A percentile compares a stretch with the other conserved stretches of the same genome.
Conservation (phyloP, 2,888 invertebrate genomes). For the Patella caerulea region DNA sequence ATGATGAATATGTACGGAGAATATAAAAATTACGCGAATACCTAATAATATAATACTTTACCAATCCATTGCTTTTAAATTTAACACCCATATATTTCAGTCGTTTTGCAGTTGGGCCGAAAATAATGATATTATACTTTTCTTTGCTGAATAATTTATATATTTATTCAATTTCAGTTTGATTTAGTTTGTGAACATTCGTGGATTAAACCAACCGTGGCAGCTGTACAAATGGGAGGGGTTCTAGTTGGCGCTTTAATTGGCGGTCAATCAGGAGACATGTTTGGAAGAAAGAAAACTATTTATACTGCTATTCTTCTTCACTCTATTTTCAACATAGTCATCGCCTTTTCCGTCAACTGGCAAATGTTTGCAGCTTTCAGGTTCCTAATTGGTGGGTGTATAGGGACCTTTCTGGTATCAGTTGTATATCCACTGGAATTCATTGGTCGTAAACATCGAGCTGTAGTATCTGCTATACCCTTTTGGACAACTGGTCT, state of each 20-base stretch:
- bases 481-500: slow-evolving; percentile 23
- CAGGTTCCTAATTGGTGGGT: slow-evolving; percentile 39
- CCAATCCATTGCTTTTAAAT: too few relatives aligned
- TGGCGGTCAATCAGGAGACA: slow-evolving; percentile 45
- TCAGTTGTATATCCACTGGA: slow-evolving; percentile 26
- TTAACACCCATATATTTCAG: too few relatives aligned
- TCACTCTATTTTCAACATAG: slow-evolving; percentile 37
- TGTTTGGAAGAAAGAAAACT: slow-evolving; percentile 47
- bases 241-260: slow-evolving; percentile 46
- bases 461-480: slow-evolving; percentile 15
- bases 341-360: slow-evolving; percentile 42
- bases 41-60: too few relatives aligned
- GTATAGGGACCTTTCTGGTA: slow-evolving; percentile 37
- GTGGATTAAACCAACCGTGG: slow-evolving; percentile 41
- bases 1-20: too few relatives aligned
- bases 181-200: slow-evolving; percentile 43
- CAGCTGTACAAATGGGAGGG: slow-evolving; percentile 50
- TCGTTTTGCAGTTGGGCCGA: too few relatives aligned
- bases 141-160: too few relatives aligned
- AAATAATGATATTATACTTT: too few relatives aligned
- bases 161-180: slow-evolving; percentile 37
- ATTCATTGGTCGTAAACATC: slow-evolving; percentile 24
- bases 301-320: slow-evolving; percentile 36
- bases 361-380: slow-evolving; percentile 53
- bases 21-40: too few relatives aligned